Conservation (phyloP, 2,888 invertebrate genomes). For the Anarsia innoxiella region DNA sequence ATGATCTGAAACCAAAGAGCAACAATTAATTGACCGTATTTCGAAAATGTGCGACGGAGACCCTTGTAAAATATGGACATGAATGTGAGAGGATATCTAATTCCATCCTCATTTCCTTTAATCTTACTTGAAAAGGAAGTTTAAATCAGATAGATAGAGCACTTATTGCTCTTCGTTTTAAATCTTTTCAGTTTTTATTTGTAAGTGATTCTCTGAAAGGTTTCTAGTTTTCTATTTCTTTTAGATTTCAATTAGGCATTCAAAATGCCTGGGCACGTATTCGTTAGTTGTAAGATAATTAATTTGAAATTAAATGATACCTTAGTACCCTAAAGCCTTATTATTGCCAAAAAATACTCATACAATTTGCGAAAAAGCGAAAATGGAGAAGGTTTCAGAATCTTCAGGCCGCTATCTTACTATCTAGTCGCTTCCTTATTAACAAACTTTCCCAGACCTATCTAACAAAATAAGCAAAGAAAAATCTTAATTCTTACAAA, state of each 20-base stretch:
- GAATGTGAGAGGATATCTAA: constrained; percentile 19
- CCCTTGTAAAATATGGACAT: constrained; percentile 12
- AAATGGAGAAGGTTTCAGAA: too few species aligned
- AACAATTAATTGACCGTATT: constrained; percentile 12
- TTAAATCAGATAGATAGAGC: constrained; percentile 12
- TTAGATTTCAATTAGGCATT: too few species aligned
- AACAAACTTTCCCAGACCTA: neutral
- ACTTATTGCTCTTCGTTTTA: too few species aligned
- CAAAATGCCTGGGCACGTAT: too few species aligned
- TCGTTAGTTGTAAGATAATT: too few species aligned
- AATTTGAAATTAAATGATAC: too few species aligned
- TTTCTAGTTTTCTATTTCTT: too few species aligned
- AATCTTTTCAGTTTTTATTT: too few species aligned
- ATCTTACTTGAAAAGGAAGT: constrained; percentile 14
- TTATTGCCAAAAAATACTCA: too few species aligned
- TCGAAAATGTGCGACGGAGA: constrained; percentile 5
- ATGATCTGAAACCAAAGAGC: constrained; percentile 34
- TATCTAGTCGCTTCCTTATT: neutral
- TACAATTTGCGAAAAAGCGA: too few species aligned
- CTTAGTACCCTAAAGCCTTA: too few species aligned
- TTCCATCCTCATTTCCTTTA: constrained; percentile 17
- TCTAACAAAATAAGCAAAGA: neutral
- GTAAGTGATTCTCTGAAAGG: too few species aligned
- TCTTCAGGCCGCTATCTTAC: neutral
- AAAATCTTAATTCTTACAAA: neutral